Base-by-base conservation (phyloP, 2,113 vertebrate species). In the Delphinapterus leucas region DNA sequence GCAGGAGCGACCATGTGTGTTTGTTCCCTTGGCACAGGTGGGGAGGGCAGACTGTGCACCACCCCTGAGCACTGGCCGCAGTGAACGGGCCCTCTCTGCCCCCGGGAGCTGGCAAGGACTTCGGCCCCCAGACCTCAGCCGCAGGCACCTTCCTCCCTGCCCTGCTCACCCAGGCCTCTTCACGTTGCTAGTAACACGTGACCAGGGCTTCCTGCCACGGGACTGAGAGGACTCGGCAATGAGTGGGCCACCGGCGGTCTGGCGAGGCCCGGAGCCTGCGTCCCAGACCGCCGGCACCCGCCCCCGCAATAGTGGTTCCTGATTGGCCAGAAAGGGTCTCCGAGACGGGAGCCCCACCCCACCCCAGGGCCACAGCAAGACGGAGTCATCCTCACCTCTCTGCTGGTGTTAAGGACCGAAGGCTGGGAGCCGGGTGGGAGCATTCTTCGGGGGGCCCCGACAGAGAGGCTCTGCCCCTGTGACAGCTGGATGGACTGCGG, bases 401-500 rank as follows among this genome's bases (percentile, higher is more conserved):
- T 98, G 99, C 98, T 99, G 98, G 99, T 98, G 44, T 99, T 98
- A 98, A 99, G 99, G 96, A 99, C 98, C 6, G 99, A 98, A 10
- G 99, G 98, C 98, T 99, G 99, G 38, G 99, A 99, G 61, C 99
- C 99, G 0, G 99, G 99, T 3, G 99, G 99, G 10, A 99, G 97
- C 98, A 99, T 99, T 88, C 99, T 99, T 28, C 99, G 99, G 9
- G 99, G 99, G 47, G 98, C 99, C 76, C 99, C 99, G 1, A 99
- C 99, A 0, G 99, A 99, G 88, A 99, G 99, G 98, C 99, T 99
- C 97, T 99, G 99, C 41, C 99, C 99, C 96, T 99, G 99, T 28
- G 99, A 99, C 91, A 99, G 99, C 99, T 99, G 99, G 97, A 99
- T 99, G 97, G 99, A 99, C 98, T 99, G 99, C 4, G 99, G 99